Base-by-base conservation (phyloP, 2,797 vertebrate species). In the Sebastes baramenuke region DNA sequence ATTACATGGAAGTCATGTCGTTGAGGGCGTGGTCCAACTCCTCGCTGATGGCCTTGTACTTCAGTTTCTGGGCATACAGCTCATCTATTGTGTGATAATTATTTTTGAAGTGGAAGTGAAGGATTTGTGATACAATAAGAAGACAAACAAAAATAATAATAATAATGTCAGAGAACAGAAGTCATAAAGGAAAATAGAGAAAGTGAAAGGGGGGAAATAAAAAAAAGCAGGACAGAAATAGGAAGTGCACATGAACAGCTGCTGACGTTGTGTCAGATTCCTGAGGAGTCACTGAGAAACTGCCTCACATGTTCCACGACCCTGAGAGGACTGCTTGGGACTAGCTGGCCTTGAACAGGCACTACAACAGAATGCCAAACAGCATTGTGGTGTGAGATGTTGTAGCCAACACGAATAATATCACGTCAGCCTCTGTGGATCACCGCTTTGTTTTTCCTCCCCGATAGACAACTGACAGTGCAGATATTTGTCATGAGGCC, bases 1-100 rank as follows among this genome's bases (percentile, higher is more conserved):
- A 96, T 99, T 99, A 99, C 98, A 99, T 99, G 96, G 98, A 99
- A 87, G 98, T 98, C 98, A 99, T 98, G 90, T 99, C 98, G 84
- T 99, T 99, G 96, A 99, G 98, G 94, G 98, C 97, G 94, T 99
- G 97, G 97, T 99, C 98, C 96, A 99, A 96, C 97, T 99, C 98
- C 96, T 99, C 98, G 90, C 97, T 99, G 98, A 99, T 99, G 95
- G 97, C 98, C 95, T 99, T 99, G 97, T 97, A 98, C 97, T 98
- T 99, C 96, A 99, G 96, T 96, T 99, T 99, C 97, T 99, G 98
- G 95, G 97, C 96, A 84, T 99, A 99, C 88, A 99, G 94, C 96
- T 99, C 98, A 93, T 99, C 98, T 99, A 96, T 82, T 81, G 92
- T 89, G 93, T 93, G 87, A 88, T 70, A 82, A 94, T 90, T 85